Conservation (phyloP, 37 sponge, comb jelly and placozoan species). For the Mnemiopsis leidyi region DNA sequence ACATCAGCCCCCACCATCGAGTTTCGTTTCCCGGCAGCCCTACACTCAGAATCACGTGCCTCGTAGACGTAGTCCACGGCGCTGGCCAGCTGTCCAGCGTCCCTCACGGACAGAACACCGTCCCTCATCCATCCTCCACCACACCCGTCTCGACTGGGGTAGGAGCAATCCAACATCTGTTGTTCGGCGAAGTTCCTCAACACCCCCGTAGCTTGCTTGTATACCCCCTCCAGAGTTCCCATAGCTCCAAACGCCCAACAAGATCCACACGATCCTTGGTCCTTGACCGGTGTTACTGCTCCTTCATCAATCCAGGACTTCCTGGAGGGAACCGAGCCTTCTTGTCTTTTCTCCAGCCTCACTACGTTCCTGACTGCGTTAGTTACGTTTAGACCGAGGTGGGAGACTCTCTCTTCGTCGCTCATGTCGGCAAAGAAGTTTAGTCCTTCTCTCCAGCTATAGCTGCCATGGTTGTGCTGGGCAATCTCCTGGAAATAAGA, state of each 20-base stretch:
- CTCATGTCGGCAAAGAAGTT: neutral
- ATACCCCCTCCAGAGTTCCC: neutral
- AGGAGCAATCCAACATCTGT: neutral
- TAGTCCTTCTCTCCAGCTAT: neutral
- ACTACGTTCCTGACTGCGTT: neutral
- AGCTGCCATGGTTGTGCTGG: neutral
- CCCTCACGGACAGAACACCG: neutral
- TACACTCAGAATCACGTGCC: neutral
- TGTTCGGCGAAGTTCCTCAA: neutral
- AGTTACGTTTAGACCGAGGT: neutral
- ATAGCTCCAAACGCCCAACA: conserved; percentile 15
- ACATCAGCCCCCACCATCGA: neutral
- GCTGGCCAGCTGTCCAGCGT: neutral
- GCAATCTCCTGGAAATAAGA: neutral
- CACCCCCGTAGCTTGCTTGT: neutral
- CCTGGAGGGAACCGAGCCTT: neutral
- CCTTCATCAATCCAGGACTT: neutral
- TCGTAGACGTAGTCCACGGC: neutral
- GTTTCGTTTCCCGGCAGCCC: neutral
- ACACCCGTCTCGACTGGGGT: neutral
- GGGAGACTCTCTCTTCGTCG: neutral
- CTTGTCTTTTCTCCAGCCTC: neutral
- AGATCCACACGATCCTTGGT: conserved; percentile 7
- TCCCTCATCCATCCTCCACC: neutral
- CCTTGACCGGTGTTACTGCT: neutral